Evolutionary conservation across 2,888 invertebrate genomes (phyloP).

Genomic region (Nycteola revayana): DNA sequence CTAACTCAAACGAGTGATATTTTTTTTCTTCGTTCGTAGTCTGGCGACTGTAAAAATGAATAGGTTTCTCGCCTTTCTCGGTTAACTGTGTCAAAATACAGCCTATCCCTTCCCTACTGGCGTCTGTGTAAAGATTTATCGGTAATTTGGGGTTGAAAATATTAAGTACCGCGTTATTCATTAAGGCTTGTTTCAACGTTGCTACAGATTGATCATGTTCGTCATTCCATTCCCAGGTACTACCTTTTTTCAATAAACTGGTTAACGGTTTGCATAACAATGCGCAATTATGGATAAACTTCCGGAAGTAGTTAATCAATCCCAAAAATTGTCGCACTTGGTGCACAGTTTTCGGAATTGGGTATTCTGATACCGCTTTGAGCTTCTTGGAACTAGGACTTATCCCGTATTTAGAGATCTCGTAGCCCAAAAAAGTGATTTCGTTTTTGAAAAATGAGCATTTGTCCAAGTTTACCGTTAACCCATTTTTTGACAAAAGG

Average conservation of each 20-base stretch:
- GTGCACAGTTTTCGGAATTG: conserved; percentile 2
- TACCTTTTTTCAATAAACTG: neutral
- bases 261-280: neutral
- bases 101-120: neutral
- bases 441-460: conserved; percentile 1
- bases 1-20: conserved; percentile 13
- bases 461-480: conserved; percentile 3
- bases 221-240: neutral
- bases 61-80: conserved; percentile 3
- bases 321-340: conserved; percentile 11
- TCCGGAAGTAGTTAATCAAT: conserved; percentile 8
- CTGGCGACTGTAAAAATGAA: conserved; percentile 7
- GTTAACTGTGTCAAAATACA: neutral
- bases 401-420: conserved; percentile 1
- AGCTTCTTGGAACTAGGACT: neutral
- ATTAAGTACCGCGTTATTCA: neutral
- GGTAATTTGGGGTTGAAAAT: neutral
- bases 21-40: conserved; percentile 9
- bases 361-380: conserved; percentile 1
- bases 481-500: neutral
- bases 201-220: neutral
- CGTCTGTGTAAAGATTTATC: conserved; percentile 1
- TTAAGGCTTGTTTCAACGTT: neutral
- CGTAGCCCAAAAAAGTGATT: conserved; percentile 2
- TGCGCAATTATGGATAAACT: neutral